These are phyloP conservation scores for Caenorhabditis tropicalis DNA, from an alignment of 1,140 invertebrate species.

Conservation along the genomic window DNA sequence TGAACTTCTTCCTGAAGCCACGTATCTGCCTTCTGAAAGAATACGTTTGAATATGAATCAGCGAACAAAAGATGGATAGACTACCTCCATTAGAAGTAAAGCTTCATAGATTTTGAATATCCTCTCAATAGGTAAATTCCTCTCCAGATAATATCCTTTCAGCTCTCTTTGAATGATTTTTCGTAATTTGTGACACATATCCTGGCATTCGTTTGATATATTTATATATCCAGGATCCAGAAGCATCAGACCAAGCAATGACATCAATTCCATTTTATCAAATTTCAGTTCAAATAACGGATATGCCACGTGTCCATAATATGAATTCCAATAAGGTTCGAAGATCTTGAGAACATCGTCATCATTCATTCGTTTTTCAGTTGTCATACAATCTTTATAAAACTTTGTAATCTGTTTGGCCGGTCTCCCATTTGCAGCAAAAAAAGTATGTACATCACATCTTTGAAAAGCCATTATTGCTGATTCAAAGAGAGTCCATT, in stretches of 20 bases:
- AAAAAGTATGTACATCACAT: background rate
- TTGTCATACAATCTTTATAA: background rate
- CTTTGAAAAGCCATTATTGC: background rate
- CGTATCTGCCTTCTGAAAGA: background rate
- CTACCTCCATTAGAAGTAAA: background rate
- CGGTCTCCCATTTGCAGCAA: background rate
- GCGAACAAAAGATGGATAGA: background rate
- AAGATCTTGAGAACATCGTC: background rate
- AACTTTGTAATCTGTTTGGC: constrained; percentile 7
- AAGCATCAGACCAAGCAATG: background rate
- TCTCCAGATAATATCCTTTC: constrained; percentile 16
- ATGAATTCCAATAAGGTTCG: constrained; percentile 15
- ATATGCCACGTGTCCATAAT: background rate
- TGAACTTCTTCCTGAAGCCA: constrained; percentile 14
- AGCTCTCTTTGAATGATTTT: background rate
- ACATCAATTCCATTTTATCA: background rate
- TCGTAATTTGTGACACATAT: background rate
- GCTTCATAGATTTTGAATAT: background rate
- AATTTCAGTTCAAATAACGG: constrained; percentile 2
- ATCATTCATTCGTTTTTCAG: background rate
- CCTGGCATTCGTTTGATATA: background rate
- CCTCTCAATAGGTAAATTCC: background rate
- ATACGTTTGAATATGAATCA: no score
- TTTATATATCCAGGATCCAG: background rate
- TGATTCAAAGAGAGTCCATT: background rate